Percentiles rank a stretch among this genome's conserved stretches.
These are phyloP conservation scores for Rhopalosiphum nymphaeae DNA, from an alignment of 2,888 invertebrate species.

Conservation along the genomic window DNA sequence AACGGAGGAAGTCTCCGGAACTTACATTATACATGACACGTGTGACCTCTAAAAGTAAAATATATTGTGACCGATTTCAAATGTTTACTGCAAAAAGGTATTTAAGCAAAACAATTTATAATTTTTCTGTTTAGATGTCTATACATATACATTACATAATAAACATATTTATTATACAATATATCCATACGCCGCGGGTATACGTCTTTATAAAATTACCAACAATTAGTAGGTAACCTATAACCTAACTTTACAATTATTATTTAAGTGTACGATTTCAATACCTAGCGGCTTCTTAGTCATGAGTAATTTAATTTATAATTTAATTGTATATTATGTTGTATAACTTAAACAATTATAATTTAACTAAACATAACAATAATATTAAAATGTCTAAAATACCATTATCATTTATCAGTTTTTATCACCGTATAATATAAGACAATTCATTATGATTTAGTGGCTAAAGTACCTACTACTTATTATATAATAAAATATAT, in stretches of 20 bases:
- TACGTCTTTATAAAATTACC: background rate
- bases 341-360: background rate
- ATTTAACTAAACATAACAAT: background rate
- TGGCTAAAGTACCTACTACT: background rate
- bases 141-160: background rate
- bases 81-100: slow-evolving; percentile 13
- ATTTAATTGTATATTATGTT: background rate
- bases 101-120: background rate
- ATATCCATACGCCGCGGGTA: background rate
- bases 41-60: slow-evolving; percentile 35
- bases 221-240: background rate
- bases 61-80: slow-evolving; percentile 5
- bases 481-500: background rate
- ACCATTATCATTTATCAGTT: background rate
- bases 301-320: background rate
- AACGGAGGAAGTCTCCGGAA: background rate
- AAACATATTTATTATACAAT: background rate
- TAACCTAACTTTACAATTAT: background rate
- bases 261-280: background rate
- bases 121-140: background rate
- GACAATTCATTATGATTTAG: background rate
- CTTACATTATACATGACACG: background rate
- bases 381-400: background rate
- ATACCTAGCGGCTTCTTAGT: background rate
- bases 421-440: background rate